phyloP scores from a whole-genome alignment of 2,113 vertebrate species.

The Pedetes capensis region DNA sequence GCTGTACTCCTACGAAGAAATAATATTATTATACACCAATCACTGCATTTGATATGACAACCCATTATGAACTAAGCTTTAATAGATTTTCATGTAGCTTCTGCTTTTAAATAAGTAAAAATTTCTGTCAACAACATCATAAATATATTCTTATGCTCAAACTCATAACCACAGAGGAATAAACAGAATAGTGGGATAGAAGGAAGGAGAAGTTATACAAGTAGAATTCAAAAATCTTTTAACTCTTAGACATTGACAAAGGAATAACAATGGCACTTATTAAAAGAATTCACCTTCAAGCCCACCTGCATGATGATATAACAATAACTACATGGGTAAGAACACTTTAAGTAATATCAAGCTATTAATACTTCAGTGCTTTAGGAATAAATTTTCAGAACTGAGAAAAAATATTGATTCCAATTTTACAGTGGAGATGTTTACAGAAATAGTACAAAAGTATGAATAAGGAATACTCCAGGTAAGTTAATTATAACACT shows the following conservation, averaged over 20 bases:
- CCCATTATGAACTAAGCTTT: neutral
- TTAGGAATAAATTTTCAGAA: constrained; percentile 5
- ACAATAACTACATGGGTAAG: neutral
- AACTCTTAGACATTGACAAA: neutral
- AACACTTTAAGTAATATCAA: neutral
- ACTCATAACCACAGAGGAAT: neutral
- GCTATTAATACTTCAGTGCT: neutral
- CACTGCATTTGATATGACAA: neutral
- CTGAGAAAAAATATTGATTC: neutral
- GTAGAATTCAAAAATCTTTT: neutral
- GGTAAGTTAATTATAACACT: neutral
- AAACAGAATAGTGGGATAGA: neutral
- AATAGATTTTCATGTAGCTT: neutral
- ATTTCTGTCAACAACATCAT: neutral
- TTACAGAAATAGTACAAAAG: neutral
- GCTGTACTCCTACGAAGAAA: constrained; percentile 75
- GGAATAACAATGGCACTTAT: neutral
- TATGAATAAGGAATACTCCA: neutral
- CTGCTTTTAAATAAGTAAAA: neutral
- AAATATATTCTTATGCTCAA: neutral
- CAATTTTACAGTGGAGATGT: neutral
- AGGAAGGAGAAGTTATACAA: neutral
- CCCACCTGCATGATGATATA: neutral
- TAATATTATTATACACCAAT: neutral
- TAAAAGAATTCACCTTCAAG: neutral